A percentile compares a stretch with the other conserved stretches of the same genome.
phyloP scores from a whole-genome alignment of 2,797 vertebrate species.

The Rhinogobio ventralis region DNA sequence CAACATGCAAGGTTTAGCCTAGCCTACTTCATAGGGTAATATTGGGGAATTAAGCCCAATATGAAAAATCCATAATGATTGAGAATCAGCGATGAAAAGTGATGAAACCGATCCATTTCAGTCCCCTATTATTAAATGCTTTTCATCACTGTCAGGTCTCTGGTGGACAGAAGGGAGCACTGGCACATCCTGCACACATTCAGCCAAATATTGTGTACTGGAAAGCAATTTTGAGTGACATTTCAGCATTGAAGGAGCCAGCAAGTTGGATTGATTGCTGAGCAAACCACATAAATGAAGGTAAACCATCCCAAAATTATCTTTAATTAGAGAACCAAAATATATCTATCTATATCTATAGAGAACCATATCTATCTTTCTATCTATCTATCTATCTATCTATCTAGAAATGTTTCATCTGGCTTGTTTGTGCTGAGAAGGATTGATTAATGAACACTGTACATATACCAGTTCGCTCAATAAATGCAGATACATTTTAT shows the following conservation, averaged over 20 bases:
- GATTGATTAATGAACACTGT: neutral
- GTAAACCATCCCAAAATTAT: neutral
- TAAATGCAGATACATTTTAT: neutral
- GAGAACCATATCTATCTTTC: neutral
- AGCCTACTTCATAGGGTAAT: neutral
- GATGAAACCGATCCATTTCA: neutral
- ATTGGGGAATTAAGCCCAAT: neutral
- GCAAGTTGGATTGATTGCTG: neutral
- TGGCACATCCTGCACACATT: conserved; percentile 10
- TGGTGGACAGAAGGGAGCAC: neutral
- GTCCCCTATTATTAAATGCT: conserved; percentile 8
- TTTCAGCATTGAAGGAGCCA: conserved; percentile 1
- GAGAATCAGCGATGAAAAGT: neutral
- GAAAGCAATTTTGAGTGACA: conserved; percentile 18
- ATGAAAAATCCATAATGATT: neutral
- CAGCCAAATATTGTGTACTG: neutral
- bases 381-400: neutral
- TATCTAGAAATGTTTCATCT: neutral
- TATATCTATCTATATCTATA: neutral
- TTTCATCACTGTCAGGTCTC: neutral
- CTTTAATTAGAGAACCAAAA: neutral
- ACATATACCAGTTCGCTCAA: neutral
- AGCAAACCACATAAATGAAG: neutral
- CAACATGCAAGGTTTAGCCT: neutral
- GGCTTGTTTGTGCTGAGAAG: neutral